Base-by-base conservation (phyloP, 2,888 invertebrate genomes). In the Diplazon laetatorius region DNA sequence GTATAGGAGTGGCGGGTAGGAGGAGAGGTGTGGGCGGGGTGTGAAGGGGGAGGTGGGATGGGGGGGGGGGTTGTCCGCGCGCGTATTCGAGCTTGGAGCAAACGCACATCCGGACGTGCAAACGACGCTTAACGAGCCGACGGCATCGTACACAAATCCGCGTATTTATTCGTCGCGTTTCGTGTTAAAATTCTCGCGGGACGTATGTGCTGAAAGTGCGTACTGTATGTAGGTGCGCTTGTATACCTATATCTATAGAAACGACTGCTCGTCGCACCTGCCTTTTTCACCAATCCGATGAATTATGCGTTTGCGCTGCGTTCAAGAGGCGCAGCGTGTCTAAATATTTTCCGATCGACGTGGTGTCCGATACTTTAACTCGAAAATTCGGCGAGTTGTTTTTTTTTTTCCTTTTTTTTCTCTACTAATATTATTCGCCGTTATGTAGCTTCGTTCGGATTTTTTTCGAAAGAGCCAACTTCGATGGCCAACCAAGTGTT, bases 101-200 rank as follows among this genome's bases (percentile, higher is more conserved):
- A 46, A 62, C 70, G 63, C 71, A 73, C 50, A 71, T 71, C 72
- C 71, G 75, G 71, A 79, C 72, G 78, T 82, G 81, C 81, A 81
- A 82, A 82, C 80, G 80, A 82, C 76, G 80, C 79, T 82, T 80
- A 82, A 82, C 82, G 82, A 82, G 78, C 80, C 68, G 57, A 39
- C 72, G 66, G 77, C 76, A 59, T 80, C 72, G 71, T 66, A 71
- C 83, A 82, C 83, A 84, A 86, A 89, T 89, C 87, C 87, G 84
- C 82, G 84, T 88, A 88, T 89, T 89, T 90, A 89, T 90, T 88
- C 87, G 87, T 88, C 86, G 84, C 83, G 83, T 84, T 85, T 85
- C 84, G 84, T 87, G 86, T 87, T n/a, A 85, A 88, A 89, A 87
- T 85, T 87, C 86, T 85, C 85, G 83, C 85, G 82, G 39, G 25